Percentiles rank a stretch among this genome's conserved stretches.
phyloP scores from a whole-genome alignment of 2,797 vertebrate species.

The Onychomys torridus region DNA sequence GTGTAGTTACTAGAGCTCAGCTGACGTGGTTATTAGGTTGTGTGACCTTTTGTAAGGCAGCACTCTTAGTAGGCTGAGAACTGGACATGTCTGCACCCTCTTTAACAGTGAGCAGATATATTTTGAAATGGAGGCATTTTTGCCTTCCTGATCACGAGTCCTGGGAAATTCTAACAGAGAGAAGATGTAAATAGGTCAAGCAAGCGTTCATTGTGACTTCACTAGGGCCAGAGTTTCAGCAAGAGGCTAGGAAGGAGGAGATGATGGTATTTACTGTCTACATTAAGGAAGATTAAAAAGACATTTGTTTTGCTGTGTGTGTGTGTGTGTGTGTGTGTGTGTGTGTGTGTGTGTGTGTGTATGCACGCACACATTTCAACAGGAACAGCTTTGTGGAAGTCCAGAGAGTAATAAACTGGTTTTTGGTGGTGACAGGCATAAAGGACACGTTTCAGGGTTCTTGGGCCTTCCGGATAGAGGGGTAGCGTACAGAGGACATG shows the following conservation, averaged over 20 bases:
- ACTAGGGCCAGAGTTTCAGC: not conserved
- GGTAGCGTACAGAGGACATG: not conserved
- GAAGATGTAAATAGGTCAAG: not conserved
- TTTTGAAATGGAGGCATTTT: conserved; percentile 46
- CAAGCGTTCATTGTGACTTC: not conserved
- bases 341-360: not conserved
- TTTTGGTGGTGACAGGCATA: not conserved
- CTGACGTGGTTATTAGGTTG: not conserved
- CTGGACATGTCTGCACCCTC: not conserved
- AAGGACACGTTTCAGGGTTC: not conserved
- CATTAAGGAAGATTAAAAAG: not conserved
- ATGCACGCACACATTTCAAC: not conserved
- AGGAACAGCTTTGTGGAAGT: not conserved
- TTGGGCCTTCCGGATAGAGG: not conserved
- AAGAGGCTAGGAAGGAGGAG: not conserved
- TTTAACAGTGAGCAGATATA: not conserved
- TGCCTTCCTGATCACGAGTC: not conserved
- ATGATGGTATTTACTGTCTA: not conserved
- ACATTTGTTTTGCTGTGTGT: not conserved
- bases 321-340: not conserved
- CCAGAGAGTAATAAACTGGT: not conserved
- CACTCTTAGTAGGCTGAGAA: not conserved
- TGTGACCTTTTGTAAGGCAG: conserved; percentile 1
- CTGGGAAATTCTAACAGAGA: not conserved
- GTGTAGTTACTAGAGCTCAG: not conserved